These are phyloP conservation scores for Monodelphis domestica DNA, from an alignment of 2,797 vertebrate genomes.

Conservation along the genomic window DNA sequence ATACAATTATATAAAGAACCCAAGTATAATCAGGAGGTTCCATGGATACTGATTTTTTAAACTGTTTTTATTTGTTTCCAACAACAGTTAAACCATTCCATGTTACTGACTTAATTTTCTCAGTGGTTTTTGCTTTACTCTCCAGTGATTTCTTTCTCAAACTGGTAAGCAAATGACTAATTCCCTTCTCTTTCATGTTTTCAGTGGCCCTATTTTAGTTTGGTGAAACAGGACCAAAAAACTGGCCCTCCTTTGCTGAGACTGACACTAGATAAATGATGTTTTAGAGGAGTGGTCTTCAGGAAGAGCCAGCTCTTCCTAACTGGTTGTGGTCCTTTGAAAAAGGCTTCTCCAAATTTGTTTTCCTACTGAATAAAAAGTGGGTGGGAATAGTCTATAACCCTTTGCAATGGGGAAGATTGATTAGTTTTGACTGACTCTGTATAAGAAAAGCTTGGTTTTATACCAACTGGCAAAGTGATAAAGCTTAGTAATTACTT, in stretches of 20 bases:
- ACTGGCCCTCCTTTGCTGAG: background rate
- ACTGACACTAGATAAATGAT: background rate
- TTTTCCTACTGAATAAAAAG: conserved; percentile 58
- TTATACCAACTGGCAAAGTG: conserved; percentile 51
- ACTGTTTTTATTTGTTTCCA: conserved; percentile 32
- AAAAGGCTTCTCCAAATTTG: conserved; percentile 44
- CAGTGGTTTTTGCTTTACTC: conserved; percentile 10
- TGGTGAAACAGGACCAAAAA: conserved; percentile 2
- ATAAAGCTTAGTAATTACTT: conserved; percentile 65
- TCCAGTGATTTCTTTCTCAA: conserved; percentile 49
- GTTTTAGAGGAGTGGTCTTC: conserved; percentile 38
- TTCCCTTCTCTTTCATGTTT: conserved; percentile 1
- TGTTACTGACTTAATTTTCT: background rate
- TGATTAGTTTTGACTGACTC: conserved; percentile 55
- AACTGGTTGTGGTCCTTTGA: conserved; percentile 46
- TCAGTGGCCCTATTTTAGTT: background rate
- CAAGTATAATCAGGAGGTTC: background rate
- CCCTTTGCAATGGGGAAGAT: conserved; percentile 52
- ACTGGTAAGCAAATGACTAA: conserved; percentile 1
- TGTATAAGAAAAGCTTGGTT: conserved; percentile 48
- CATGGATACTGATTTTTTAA: conserved; percentile 6
- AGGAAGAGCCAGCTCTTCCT: conserved; percentile 33
- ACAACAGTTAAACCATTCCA: background rate
- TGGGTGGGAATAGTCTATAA: conserved; percentile 28
- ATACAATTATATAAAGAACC: conserved; percentile 33